Evolutionary conservation across 2,113 vertebrate genomes (phyloP).

Genomic region (Eptesicus fuscus): DNA sequence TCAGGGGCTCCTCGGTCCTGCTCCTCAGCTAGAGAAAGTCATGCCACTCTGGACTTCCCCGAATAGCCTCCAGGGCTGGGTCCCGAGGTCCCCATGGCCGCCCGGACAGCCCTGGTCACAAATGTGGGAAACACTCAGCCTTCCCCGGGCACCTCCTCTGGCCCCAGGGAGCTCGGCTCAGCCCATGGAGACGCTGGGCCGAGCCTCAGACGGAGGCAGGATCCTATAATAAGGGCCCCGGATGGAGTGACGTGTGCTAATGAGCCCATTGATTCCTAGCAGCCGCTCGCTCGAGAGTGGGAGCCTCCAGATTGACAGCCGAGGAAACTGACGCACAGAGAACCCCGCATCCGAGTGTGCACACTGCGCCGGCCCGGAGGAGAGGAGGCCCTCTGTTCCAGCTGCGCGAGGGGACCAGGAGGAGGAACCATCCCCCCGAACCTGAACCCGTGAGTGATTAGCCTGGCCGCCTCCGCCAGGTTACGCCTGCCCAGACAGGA

Average conservation of each 20-base stretch:
- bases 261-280: rapidly evolving
- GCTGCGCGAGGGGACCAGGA: too few species aligned
- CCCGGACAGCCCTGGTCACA: not conserved
- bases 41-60: not conserved
- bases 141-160: not conserved
- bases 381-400: not conserved
- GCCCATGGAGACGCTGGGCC: rapidly evolving
- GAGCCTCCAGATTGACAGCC: rapidly evolving
- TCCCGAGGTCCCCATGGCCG: not conserved
- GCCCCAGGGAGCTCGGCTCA: not conserved
- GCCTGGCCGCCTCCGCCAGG: not conserved
- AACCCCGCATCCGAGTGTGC: not conserved
- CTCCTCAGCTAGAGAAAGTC: not conserved
- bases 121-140: not conserved
- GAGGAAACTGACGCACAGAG: not conserved
- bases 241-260: not conserved
- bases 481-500: rapidly evolving
- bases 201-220: not conserved
- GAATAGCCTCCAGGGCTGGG: not conserved
- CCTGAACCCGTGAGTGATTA: not conserved
- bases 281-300: not conserved
- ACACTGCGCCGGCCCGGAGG: not conserved
- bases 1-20: not conserved
- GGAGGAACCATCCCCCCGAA: rapidly evolving
- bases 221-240: not conserved